Evolutionary conservation across 2,113 vertebrate species (phyloP).

Genomic region (Piaya cayana): DNA sequence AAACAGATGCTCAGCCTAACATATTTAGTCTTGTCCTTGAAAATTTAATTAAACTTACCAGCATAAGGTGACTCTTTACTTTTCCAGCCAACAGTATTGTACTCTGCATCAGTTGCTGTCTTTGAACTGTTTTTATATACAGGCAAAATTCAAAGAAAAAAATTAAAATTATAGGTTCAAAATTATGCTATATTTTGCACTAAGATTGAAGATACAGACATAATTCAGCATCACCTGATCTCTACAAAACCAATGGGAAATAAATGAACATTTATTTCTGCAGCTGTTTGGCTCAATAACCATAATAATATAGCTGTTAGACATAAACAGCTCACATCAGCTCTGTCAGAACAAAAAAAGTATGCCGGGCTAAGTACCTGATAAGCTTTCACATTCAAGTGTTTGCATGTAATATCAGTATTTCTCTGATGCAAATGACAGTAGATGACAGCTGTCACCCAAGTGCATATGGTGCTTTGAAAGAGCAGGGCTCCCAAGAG

Average conservation of each 20-base stretch:
- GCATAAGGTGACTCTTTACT: not conserved
- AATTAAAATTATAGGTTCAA: not conserved
- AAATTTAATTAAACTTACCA: not conserved
- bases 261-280: slow-evolving; percentile 27
- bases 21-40: not conserved
- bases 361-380: not conserved
- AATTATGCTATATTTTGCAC: not conserved
- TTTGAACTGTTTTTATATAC: not conserved
- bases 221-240: slow-evolving; percentile 34
- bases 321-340: not conserved
- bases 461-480: not conserved
- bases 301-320: slow-evolving; percentile 13
- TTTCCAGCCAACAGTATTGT: not conserved
- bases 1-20: not conserved
- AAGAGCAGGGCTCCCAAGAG: not conserved
- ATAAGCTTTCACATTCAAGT: slow-evolving; percentile 16
- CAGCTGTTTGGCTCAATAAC: slow-evolving; percentile 46
- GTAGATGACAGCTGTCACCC: not conserved
- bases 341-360: not conserved
- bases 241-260: slow-evolving; percentile 15
- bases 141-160: not conserved
- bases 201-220: not conserved
- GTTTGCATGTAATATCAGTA: not conserved
- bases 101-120: not conserved
- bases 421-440: not conserved